Evolutionary conservation across 1,140 invertebrate genomes (phyloP).

Genomic region (Diploscapter pachys): DNA sequence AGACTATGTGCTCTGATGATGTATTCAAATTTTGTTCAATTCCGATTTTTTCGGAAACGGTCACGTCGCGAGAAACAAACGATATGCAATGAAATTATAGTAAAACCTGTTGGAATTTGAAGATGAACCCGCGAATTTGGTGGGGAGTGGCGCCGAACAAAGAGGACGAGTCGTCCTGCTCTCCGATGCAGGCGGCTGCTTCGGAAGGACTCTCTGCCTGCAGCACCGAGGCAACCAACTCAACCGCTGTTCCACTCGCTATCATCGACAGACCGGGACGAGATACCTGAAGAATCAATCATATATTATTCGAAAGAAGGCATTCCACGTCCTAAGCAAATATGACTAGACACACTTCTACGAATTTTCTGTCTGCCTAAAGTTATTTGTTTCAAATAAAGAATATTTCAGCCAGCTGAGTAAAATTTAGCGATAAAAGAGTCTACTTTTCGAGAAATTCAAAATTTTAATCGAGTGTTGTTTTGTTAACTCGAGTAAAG

Average conservation of each 20-base stretch:
- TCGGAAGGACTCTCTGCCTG: slow-evolving; percentile 74
- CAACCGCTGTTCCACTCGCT: slow-evolving; percentile 83
- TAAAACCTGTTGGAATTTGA: slow-evolving; percentile 64
- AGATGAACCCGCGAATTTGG: slow-evolving; percentile 84
- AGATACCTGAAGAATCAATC: slow-evolving; percentile 10
- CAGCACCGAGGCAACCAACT: slow-evolving; percentile 79
- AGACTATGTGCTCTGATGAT: too few relatives aligned
- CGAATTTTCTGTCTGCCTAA: too few relatives aligned
- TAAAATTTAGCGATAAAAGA: too few relatives aligned
- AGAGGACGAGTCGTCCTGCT: slow-evolving; percentile 41
- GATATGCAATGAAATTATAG: neutral
- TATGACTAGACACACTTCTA: neutral
- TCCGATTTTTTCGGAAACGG: too few relatives aligned
- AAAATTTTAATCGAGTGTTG: too few relatives aligned
- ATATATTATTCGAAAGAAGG: neutral
- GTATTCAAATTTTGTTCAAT: too few relatives aligned
- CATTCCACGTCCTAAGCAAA: neutral
- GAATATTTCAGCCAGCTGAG: too few relatives aligned
- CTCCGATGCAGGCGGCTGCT: slow-evolving; percentile 65
- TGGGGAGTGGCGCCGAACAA: slow-evolving; percentile 78
- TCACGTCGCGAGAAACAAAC: too few relatives aligned
- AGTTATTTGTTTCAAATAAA: too few relatives aligned
- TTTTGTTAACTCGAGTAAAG: too few relatives aligned
- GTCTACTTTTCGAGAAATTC: too few relatives aligned
- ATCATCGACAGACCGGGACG: slow-evolving; percentile 83